Percentiles rank a stretch among this genome's conserved stretches.
Conservation (phyloP, 2,113 vertebrate genomes). For the Indicator maculatus region DNA sequence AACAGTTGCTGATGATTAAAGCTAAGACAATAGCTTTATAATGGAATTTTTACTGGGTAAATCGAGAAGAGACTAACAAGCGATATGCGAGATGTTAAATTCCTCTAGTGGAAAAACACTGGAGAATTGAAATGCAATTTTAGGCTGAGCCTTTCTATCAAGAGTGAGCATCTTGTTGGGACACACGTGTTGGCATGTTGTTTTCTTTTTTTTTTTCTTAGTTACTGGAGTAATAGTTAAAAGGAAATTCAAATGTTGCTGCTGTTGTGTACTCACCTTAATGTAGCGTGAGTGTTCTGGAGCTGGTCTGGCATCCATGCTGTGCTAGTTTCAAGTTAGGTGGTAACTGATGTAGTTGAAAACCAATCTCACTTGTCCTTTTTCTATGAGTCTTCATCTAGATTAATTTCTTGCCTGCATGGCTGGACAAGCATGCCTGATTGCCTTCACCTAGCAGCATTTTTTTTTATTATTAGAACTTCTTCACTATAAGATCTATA, state of each 20-base stretch:
- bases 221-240: background rate
- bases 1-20: constrained; percentile 2
- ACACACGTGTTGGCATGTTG: background rate
- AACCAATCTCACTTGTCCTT: background rate
- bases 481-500: background rate
- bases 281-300: fast-evolving
- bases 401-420: background rate
- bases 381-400: background rate
- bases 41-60: background rate
- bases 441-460: background rate
- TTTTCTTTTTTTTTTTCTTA: background rate
- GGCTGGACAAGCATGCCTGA: background rate
- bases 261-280: background rate
- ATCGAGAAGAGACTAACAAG: background rate
- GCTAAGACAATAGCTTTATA: background rate
- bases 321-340: background rate
- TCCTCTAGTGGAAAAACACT: background rate
- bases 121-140: background rate
- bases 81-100: background rate
- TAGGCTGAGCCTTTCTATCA: background rate
- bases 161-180: background rate
- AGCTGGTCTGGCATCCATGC: background rate
- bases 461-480: background rate
- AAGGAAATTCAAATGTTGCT: background rate
- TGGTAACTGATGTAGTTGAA: background rate